Evolutionary conservation across 2,888 invertebrate species (phyloP), one percentile per base, ranked within the genome.

Genomic region (Dynastes hyllus): DNA sequence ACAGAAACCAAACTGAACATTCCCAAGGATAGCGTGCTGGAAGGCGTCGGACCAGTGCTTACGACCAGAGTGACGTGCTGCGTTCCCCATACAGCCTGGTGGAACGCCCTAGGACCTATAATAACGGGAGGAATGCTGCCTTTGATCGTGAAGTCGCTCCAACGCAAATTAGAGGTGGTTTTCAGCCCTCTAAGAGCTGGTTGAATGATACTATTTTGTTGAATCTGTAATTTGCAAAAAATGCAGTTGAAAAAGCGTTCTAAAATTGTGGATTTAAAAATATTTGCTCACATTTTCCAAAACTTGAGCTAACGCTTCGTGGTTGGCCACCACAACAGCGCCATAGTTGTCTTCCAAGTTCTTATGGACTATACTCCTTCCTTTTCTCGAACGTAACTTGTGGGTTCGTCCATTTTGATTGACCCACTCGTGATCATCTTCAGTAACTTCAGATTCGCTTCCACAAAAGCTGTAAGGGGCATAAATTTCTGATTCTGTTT

Each of bases 261-360:
- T 37, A 0, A 37, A 37, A 37, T 5, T 5, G 45, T 8, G 8
- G 11, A 11, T 45, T 11, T 45, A 45, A 45, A 11, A 11, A 45
- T 45, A 11, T 27, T 8, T 29, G 84, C 85, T 87, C 89, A 96
- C 96, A 92, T 96, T 96, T 90, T 97, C 96, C 81, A 96, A 91
- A 85, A 97, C 94, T 90, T 96, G 96, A 75, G 96, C 95, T 27
- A 97, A 91, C 6, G 96, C 96, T 89, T 97, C 96, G 87, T 96
- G 96, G 90, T 97, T 97, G 81, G 96, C 96, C 53, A 96, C 94
- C 82, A 96, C 94, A 51, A 97, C 96, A 61, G 96, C 96, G 22
- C 96, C 96, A 86, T 97, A 97, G 90, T 96, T 96, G 86, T 97
- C 96, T 87, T 97, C 96, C 81, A 97, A 91, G 87, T 94, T 96